Evolutionary conservation across 2,888 invertebrate species (phyloP).

Genomic region (Sarcophaga caerulescens): DNA sequence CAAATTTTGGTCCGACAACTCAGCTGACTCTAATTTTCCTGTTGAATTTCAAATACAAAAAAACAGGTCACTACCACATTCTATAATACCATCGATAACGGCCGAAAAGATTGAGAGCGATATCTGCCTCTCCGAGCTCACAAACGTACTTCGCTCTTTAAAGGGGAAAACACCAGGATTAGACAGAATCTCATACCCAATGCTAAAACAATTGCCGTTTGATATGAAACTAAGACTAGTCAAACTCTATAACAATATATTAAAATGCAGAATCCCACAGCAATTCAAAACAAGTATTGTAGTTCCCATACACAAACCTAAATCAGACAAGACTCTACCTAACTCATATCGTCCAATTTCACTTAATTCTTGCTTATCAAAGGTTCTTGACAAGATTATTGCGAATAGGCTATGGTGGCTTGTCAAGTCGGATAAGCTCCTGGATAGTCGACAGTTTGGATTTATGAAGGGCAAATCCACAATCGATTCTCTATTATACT

Average conservation of each 20-base stretch:
- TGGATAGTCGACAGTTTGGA: slow-evolving; percentile 31
- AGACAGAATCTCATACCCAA: slow-evolving; percentile 55
- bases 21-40: slow-evolving; percentile 23
- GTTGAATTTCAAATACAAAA: slow-evolving; percentile 8
- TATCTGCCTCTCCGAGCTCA: slow-evolving; percentile 4
- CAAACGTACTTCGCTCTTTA: slow-evolving; percentile 12
- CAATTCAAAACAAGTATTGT: slow-evolving; percentile 37
- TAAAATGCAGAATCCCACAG: slow-evolving; percentile 17
- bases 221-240: slow-evolving; percentile 5
- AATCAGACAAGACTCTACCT: slow-evolving; percentile 38
- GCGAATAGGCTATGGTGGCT: slow-evolving; percentile 51
- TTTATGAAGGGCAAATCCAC: slow-evolving; percentile 13
- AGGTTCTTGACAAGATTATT: slow-evolving; percentile 42
- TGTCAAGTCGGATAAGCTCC: slow-evolving; percentile 22
- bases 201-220: slow-evolving; percentile 49
- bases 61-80: background rate
- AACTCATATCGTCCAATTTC: slow-evolving; percentile 1
- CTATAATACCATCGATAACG: background rate
- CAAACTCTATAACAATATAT: slow-evolving; percentile 32
- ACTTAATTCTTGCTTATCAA: slow-evolving; percentile 36
- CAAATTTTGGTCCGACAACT: slow-evolving; percentile 8
- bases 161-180: slow-evolving; percentile 44
- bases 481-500: slow-evolving; percentile 42
- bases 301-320: slow-evolving; percentile 37
- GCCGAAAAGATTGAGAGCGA: slow-evolving; percentile 19